A percentile compares a stretch with the other conserved stretches of the same genome.
phyloP scores from a whole-genome alignment of 2,888 invertebrate genomes.

The Diploptera punctata region DNA sequence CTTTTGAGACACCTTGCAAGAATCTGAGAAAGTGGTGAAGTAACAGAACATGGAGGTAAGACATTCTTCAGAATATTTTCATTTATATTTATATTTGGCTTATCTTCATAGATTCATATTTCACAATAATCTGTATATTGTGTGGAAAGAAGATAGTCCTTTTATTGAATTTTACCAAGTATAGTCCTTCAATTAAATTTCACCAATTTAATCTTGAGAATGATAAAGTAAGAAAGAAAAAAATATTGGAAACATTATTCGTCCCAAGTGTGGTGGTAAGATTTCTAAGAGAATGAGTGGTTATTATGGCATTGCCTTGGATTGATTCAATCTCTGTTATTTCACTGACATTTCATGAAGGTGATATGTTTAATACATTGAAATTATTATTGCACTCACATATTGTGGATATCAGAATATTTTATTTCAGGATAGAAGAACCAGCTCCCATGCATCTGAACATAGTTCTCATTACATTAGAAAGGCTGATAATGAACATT shows the following conservation, averaged over 20 bases:
- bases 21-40: no score
- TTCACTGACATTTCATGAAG: neutral
- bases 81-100: neutral
- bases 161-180: no score
- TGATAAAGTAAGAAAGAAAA: neutral
- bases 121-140: neutral
- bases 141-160: no score
- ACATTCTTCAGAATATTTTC: no score
- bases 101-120: neutral
- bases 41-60: no score
- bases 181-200: no score
- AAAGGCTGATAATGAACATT: conserved; percentile 17
- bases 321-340: neutral
- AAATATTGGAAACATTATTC: conserved; percentile 16
- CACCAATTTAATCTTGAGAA: no score
- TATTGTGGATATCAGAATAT: neutral
- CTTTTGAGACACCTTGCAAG: no score
- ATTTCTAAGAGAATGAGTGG: no score
- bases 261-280: conserved; percentile 13
- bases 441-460: neutral
- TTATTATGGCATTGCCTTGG: conserved; percentile 2
- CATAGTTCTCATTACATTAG: neutral
- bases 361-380: conserved; percentile 12
- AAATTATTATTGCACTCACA: conserved; percentile 14
- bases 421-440: conserved; percentile 7